Percentiles rank a stretch among this genome's conserved stretches.
Evolutionary conservation across 2,113 vertebrate species (phyloP).

Genomic region (Leptocoma aspasia): DNA sequence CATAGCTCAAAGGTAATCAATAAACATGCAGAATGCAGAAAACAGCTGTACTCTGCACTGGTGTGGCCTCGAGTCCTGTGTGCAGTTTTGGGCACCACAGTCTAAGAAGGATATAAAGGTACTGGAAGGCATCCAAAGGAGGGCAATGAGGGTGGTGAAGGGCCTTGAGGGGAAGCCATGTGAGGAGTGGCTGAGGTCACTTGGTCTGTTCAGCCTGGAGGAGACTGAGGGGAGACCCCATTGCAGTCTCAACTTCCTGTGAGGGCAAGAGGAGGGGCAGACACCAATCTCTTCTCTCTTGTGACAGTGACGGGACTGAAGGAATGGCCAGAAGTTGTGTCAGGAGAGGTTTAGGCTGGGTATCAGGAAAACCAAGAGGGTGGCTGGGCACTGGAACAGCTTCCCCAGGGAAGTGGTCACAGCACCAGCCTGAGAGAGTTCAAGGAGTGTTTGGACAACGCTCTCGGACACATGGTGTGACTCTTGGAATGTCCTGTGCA

Average conservation of each 20-base stretch:
- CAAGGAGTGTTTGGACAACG: neutral
- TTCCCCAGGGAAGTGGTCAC: neutral
- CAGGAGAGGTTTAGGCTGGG: neutral
- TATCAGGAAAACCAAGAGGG: neutral
- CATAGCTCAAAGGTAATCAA: neutral
- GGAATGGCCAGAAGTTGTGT: neutral
- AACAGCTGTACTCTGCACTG: neutral
- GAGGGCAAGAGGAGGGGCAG: neutral
- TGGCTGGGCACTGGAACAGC: neutral
- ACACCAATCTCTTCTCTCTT: fast-evolving
- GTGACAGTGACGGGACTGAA: neutral
- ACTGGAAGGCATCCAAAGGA: neutral
- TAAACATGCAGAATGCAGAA: neutral
- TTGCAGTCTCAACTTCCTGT: fast-evolving
- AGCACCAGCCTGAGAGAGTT: neutral
- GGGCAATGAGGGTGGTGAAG: too few relatives aligned
- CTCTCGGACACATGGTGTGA: fast-evolving
- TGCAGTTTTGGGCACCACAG: neutral
- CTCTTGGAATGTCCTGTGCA: neutral
- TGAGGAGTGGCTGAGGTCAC: fast-evolving
- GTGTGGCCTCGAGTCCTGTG: neutral
- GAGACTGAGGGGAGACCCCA: neutral
- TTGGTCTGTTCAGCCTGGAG: neutral
- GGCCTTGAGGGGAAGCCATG: fast-evolving
- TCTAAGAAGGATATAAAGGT: neutral